These are phyloP conservation scores for Hypotaenidia okinawae DNA, from an alignment of 2,797 vertebrate genomes.

Conservation along the genomic window DNA sequence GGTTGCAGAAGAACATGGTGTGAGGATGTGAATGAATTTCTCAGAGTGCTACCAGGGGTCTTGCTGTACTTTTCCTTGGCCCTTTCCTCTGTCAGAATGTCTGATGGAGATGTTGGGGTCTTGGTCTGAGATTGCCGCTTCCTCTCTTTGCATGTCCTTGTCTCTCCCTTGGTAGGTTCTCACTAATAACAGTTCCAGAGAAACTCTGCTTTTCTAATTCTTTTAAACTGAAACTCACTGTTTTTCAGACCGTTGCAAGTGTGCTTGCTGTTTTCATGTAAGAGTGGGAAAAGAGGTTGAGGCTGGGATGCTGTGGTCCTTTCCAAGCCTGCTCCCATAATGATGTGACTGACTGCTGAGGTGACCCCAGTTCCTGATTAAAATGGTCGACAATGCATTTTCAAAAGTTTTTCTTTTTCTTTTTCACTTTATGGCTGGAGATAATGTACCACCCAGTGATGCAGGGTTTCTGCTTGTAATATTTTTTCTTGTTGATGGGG, in stretches of 20 bases:
- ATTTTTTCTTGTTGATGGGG: conserved; percentile 50
- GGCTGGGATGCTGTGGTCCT: neutral
- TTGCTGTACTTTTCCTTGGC: neutral
- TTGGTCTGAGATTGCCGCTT: neutral
- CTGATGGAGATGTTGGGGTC: neutral
- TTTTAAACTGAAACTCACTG: neutral
- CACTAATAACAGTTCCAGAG: neutral
- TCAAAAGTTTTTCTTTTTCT: neutral
- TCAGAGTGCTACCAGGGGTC: neutral
- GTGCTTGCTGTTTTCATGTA: neutral
- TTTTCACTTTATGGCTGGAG: neutral
- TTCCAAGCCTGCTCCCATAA: neutral
- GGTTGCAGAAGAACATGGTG: neutral
- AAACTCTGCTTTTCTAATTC: neutral
- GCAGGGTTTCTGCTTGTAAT: conserved; percentile 29
- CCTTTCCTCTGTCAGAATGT: neutral
- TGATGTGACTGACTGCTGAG: neutral
- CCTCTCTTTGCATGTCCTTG: neutral
- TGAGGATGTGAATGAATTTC: neutral
- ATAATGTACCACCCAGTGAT: conserved; percentile 25
- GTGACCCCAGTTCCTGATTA: neutral
- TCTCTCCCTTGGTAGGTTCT: neutral
- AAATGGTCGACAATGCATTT: neutral
- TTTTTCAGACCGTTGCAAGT: neutral
- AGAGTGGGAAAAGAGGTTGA: neutral